Evolutionary conservation across 2,797 vertebrate species (phyloP), one percentile per base, ranked within the genome.

Genomic region (Botia almorhae): DNA sequence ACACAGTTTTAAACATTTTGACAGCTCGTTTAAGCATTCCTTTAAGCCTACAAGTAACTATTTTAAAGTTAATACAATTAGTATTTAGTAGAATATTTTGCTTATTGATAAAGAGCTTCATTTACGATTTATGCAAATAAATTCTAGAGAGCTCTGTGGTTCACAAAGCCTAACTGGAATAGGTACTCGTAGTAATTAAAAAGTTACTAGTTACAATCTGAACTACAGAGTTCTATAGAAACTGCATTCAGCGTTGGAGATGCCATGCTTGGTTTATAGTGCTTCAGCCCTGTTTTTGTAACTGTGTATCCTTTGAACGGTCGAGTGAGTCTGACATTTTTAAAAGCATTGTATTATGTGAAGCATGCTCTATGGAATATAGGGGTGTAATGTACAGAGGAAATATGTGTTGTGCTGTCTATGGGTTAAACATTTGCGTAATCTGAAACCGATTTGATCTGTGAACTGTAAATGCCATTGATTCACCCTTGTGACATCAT

Each of bases 401-500:
- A 4, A 13, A 14, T 29, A 2, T 55, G 12, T 71, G 55, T 11
- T 39, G 69, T 36, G 11, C 4, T 4, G 19, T 50, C 6, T 26
- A 69, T 13, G 19, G 6, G 43, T 23, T 46, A 53, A 70, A 48
- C 51, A 7, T 39, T 11, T 1, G 19, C 46, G 10, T 2, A 50
- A 12, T 13, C 4, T 53, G 51, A n/a, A n/a, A n/a, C n/a, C n/a
- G 51, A 53, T 76, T 67, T 67, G 50, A 55, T 67, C 63, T 55
- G 26, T 55, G 33, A 68, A 13, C 16, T 74, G 56, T 74, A 74
- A 74, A 74, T 1, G 23, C 72, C 26, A 43, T 56, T 56, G 33
- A 46, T 73, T 19, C 12, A 36, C 19, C 23, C 50, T 29, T 29
- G 29, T 29, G 29, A 4, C 26, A 11, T 51, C 33, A 0, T 17